phyloP scores from a whole-genome alignment of 2,888 invertebrate genomes.

The Enchytraeus crypticus region DNA sequence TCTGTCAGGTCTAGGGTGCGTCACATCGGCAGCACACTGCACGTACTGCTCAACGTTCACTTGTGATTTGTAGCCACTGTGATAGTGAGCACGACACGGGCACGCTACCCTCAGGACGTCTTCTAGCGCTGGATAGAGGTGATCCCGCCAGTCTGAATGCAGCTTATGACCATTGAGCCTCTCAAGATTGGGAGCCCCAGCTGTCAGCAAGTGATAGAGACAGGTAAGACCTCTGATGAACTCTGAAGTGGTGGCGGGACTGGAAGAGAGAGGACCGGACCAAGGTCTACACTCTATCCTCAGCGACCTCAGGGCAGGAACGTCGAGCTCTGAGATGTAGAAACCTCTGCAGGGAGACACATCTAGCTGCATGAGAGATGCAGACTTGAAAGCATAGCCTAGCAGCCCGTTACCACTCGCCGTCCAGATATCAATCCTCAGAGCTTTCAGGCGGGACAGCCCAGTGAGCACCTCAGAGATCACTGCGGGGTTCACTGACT shows the following conservation, averaged over 20 bases:
- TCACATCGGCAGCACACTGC: no score
- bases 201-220: constrained; percentile 35
- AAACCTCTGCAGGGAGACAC: constrained; percentile 44
- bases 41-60: no score
- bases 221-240: constrained; percentile 32
- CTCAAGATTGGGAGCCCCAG: constrained; percentile 37
- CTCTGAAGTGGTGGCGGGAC: neutral
- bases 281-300: constrained; percentile 36
- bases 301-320: constrained; percentile 36
- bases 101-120: constrained; percentile 39
- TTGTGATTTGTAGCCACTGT: no score
- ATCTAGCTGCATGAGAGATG: constrained; percentile 38
- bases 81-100: constrained; percentile 28
- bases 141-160: constrained; percentile 31
- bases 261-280: constrained; percentile 36
- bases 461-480: constrained; percentile 31
- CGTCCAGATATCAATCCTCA: constrained; percentile 44
- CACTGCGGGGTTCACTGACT: constrained; percentile 33
- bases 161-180: constrained; percentile 39
- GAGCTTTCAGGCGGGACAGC: constrained; percentile 31
- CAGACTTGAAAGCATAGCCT: constrained; percentile 34
- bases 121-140: constrained; percentile 31
- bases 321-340: constrained; percentile 34
- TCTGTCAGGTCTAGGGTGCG: no score
- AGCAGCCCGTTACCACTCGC: constrained; percentile 37